Base-by-base conservation (phyloP, 2,888 invertebrate genomes). In the Trachelus stipa region DNA sequence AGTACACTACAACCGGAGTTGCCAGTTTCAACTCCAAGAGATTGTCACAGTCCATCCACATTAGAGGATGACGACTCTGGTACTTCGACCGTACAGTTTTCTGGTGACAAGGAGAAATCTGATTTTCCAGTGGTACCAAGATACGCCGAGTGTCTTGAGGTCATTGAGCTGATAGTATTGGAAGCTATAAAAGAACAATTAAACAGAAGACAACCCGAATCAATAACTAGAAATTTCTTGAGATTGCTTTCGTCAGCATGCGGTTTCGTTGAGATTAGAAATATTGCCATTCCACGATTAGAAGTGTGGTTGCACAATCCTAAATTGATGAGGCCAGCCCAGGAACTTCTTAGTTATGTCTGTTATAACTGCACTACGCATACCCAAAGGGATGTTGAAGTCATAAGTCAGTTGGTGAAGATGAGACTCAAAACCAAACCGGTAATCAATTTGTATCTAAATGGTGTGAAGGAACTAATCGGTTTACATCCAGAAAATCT, bases 271-370 rank as follows among this genome's bases (percentile, higher is more conserved):
- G 98, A 98, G 93, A 95, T 98, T 81, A 94, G 98, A 34, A 94
- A 95, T 87, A 94, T 96, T 76, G 95, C 96, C 0, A 95, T 96
- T 1, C 94, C 96, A 0, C 95, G 97, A 0, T 93, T 99, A 33
- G 99, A 99, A 91, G 94, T 96, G 85, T 99, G 98, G 98, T 93
- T 99, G 79, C 98, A 98, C 91, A 98, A 98, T 90, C 98, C 98
- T 80, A 99, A 99, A 93, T 92, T 98, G 77, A 96, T 97, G 93
- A 95, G 97, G 86, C 95, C 96, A 34, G 98, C 98, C 0, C 98
- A 98, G 91, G 99, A 99, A 92, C 92, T 99, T 77, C 92, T 99
- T 35, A 96, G 98, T 77, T 96, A 97, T 87, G 94, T 99, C 83
- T 98, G 98, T 90, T 95, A 96, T 85, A 99, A 99, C 92, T 97